Evolutionary conservation across 2,888 invertebrate genomes (phyloP).

Genomic region (Apamea crenata): DNA sequence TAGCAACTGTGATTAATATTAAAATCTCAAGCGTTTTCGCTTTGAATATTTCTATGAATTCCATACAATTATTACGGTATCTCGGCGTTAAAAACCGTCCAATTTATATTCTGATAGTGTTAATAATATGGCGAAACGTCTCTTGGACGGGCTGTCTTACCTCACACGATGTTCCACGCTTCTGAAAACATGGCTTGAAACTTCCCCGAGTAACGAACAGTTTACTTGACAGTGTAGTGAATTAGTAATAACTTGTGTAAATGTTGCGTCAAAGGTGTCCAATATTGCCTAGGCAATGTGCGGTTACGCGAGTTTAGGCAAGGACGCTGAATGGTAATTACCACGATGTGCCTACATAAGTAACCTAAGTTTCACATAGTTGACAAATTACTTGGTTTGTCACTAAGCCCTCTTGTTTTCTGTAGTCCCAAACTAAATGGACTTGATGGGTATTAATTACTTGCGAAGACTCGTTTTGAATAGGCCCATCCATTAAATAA

Average conservation of each 20-base stretch:
- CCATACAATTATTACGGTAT: constrained; percentile 33
- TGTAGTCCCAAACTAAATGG: constrained; percentile 54
- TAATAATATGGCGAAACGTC: constrained; percentile 45
- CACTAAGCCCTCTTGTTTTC: constrained; percentile 46
- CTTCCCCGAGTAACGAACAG: constrained; percentile 48
- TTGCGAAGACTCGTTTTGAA: constrained; percentile 43
- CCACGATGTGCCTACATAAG: constrained; percentile 32
- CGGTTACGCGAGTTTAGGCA: constrained; percentile 48
- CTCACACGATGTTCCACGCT: constrained; percentile 43
- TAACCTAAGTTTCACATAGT: constrained; percentile 51
- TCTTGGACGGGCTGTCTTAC: constrained; percentile 28
- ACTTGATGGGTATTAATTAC: constrained; percentile 57
- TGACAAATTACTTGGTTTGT: constrained; percentile 55
- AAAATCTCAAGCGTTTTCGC: constrained; percentile 39
- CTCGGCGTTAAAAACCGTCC: constrained; percentile 27
- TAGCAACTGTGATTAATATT: constrained; percentile 48
- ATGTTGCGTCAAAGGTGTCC: constrained; percentile 60
- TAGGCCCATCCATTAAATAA: constrained; percentile 42
- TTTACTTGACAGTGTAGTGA: constrained; percentile 56
- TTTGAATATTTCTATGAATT: constrained; percentile 53
- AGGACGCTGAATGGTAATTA: constrained; percentile 41
- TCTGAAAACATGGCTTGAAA: constrained; percentile 48
- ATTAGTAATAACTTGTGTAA: constrained; percentile 63
- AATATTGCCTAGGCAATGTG: constrained; percentile 59
- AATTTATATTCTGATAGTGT: constrained; percentile 43